Evolutionary conservation across 2,797 vertebrate species (phyloP), one percentile per base, ranked within the genome.

Genomic region (Spatula clypeata): DNA sequence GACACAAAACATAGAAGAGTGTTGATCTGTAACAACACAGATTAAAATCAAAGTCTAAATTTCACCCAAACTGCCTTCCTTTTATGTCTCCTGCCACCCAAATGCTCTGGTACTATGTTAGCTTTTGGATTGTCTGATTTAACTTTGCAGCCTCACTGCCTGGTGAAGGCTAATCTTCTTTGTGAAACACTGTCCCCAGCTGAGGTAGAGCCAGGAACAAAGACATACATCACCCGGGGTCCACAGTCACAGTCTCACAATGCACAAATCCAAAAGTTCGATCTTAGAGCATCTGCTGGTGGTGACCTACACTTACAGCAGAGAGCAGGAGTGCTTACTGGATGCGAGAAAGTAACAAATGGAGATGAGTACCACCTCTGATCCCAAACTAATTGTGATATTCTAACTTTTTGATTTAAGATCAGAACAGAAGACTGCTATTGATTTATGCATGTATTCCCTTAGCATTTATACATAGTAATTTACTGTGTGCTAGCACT

Each of bases 41-140:
- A 81, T 83, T 88, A 79, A 91, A 87, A 93, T 27, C 49, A 62
- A 90, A 84, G 51, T n/a, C 40, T 36, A 73, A 13, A 79, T 88
- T 94, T 87, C 9, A 53, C 42, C 40, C 27, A 61, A 34, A 4
- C 3, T 85, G 18, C 36, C 14, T 61, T 89, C 34, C 16, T 6
- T 67, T 94, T 64, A 32, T 67, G 21, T 74, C 26, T 71, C 79
- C 40, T 60, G 29, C 31, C 53, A 57, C 72, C 4, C 55, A 67
- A 66, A 71, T 36, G 6, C 45, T 40, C 14, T 32, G 12, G 24
- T 54, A 42, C 14, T 42, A 49, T 20, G 36, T 55, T 72, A 87
- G 47, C n/a, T 82, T 73, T 70, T 79, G 62, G 36, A 87, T 32
- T 71, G 32, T 38, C 61, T 82, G 55, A 85, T 93, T 77, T 64